These are phyloP conservation scores for Adelphocoris suturalis DNA, from an alignment of 2,888 invertebrate genomes.

Conservation along the genomic window DNA sequence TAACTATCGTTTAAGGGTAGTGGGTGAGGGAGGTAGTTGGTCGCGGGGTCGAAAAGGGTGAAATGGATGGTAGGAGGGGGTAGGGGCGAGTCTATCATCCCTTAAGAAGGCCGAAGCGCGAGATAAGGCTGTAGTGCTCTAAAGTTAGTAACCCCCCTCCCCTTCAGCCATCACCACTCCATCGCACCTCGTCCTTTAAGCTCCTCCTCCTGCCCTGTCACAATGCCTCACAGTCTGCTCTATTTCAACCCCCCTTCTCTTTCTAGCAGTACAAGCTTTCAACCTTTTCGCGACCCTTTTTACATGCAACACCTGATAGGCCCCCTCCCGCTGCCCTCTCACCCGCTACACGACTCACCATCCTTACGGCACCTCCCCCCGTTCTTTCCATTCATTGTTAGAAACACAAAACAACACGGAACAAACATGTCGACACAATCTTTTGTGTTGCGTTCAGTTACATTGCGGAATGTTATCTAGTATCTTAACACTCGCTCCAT, in stretches of 20 bases:
- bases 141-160: constrained; percentile 49
- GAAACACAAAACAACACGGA: constrained; percentile 18
- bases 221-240: constrained; percentile 26
- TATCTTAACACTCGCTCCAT: neutral
- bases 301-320: constrained; percentile 48
- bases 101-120: constrained; percentile 38
- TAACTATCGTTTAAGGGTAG: constrained; percentile 54
- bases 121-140: constrained; percentile 68
- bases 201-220: too few relatives aligned
- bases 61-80: constrained; percentile 23
- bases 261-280: constrained; percentile 35
- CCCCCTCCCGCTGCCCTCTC: neutral
- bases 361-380: neutral
- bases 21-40: constrained; percentile 27
- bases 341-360: neutral
- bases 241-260: constrained; percentile 1
- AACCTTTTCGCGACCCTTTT: constrained; percentile 53
- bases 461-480: neutral
- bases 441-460: neutral
- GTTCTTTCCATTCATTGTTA: constrained; percentile 15
- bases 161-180: neutral
- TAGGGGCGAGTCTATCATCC: constrained; percentile 24
- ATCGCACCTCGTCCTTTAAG: too few relatives aligned
- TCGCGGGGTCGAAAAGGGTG: constrained; percentile 2
- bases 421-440: neutral